Evolutionary conservation across 1,140 invertebrate species (phyloP).

Genomic region (Diprion similis): DNA sequence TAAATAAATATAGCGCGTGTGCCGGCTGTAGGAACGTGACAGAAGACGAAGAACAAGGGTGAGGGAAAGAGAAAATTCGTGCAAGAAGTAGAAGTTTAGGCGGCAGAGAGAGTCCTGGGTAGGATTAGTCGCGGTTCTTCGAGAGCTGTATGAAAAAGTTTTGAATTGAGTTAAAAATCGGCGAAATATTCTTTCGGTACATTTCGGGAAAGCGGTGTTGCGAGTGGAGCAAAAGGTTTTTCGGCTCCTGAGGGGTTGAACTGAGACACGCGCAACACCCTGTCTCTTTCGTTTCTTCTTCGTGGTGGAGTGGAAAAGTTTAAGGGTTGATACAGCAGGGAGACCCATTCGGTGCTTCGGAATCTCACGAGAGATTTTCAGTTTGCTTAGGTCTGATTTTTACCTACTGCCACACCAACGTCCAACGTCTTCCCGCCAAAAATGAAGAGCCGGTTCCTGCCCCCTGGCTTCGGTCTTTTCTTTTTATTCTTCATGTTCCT

Average conservation of each 20-base stretch:
- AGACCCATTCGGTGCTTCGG: neutral
- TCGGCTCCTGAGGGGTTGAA: neutral
- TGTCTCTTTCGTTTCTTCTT: conserved; percentile 27
- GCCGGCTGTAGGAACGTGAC: too few relatives aligned
- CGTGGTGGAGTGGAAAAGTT: conserved; percentile 23
- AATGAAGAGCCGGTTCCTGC: conserved; percentile 46
- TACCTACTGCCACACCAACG: conserved; percentile 24
- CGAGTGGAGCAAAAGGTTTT: conserved; percentile 11
- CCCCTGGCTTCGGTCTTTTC: conserved; percentile 37
- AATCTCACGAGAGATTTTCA: neutral
- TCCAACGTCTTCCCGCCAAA: conserved; percentile 22
- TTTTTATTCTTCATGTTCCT: neutral
- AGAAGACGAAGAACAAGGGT: conserved; percentile 6
- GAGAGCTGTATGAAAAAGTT: conserved; percentile 14
- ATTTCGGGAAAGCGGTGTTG: neutral
- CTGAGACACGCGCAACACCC: conserved; percentile 28
- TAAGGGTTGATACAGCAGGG: conserved; percentile 12
- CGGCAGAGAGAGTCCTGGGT: neutral
- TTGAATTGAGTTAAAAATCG: conserved; percentile 14
- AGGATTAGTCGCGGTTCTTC: neutral
- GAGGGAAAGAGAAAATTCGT: conserved; percentile 11
- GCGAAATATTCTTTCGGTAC: neutral
- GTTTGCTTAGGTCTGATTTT: conserved; percentile 20
- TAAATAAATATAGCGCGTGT: too few relatives aligned
- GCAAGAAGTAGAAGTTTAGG: conserved; percentile 43